These are phyloP conservation scores for Pyrrhia umbra DNA, from an alignment of 2,888 invertebrate genomes.

Conservation along the genomic window DNA sequence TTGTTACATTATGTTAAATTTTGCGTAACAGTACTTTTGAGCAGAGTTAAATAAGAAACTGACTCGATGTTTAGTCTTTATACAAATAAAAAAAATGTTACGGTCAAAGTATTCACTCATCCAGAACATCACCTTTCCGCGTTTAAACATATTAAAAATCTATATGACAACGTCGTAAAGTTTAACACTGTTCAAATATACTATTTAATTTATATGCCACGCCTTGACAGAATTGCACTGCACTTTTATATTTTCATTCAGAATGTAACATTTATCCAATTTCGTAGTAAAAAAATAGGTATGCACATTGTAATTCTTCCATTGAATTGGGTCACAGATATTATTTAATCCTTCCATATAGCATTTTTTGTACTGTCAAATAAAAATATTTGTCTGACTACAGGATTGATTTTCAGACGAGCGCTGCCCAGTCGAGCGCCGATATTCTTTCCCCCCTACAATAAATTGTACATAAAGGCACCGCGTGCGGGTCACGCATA, in stretches of 20 bases:
- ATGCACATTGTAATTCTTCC: constrained; percentile 29
- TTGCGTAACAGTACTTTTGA: too few species aligned
- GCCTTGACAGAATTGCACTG: constrained; percentile 2
- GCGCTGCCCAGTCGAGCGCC: constrained; percentile 73
- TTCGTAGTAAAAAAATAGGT: constrained; percentile 28
- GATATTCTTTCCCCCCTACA: constrained; percentile 77
- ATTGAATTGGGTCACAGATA: constrained; percentile 53
- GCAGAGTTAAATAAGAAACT: background rate
- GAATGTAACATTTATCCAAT: constrained; percentile 16
- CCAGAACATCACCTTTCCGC: constrained; percentile 33
- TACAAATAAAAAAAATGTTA: constrained; percentile 21
- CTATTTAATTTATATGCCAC: constrained; percentile 21
- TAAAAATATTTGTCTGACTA: constrained; percentile 66
- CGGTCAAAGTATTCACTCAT: too few species aligned
- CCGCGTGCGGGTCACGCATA: constrained; percentile 87
- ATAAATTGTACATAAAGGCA: constrained; percentile 87
- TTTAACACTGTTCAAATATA: constrained; percentile 30
- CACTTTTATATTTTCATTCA: constrained; percentile 6
- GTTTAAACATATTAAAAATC: constrained; percentile 45
- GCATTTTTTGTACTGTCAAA: constrained; percentile 61
- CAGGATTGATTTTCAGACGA: constrained; percentile 70
- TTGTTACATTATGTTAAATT: too few species aligned
- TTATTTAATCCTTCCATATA: constrained; percentile 50
- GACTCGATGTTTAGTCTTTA: background rate
- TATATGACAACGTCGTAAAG: constrained; percentile 41